Base-by-base conservation (phyloP, 2,797 vertebrate genomes). In the Spheniscus humboldti region DNA sequence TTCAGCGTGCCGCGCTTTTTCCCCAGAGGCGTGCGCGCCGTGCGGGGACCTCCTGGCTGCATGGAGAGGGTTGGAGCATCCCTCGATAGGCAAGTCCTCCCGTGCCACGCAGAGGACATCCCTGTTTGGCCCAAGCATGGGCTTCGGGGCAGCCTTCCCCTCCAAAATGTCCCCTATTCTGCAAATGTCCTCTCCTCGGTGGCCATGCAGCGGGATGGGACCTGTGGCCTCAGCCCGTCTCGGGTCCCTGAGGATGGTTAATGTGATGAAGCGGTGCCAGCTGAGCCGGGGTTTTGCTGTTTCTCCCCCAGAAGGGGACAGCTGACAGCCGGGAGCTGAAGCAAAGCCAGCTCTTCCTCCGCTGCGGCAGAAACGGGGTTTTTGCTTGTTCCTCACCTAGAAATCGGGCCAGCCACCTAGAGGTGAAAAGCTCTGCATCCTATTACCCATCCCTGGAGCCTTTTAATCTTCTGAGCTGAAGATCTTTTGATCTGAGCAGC, bases 381-480 rank as follows among this genome's bases (percentile, higher is more conserved):
- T 90, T 86, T 28, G 33, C 77, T 82, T 39, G 11, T 67, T 93
- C 53, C 83, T 89, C 86, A 80, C 90, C 91, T 86, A 90, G 94
- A 97, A 93, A 94, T 6, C 0, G 4, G 91, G 85, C 85, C 85
- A 90, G 69, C 33, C 74, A 96, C 94, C 94, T 63, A 43, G 81
- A 93, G 85, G 89, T 95, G 86, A 92, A 92, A 82, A 95, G 63
- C 86, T 82, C 72, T 93, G 87, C 95, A 90, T 95, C 78, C 83
- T 78, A 59, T 94, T 94, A 82, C 76, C 77, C 84, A 60, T 75
- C 93, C 78, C 83, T 2, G 5, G 75, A 94, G 95, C 86, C 22
- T 93, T 96, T 95, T 92, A 95, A 95, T 96, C 91, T 88, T 96
- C 83, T 67, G 89, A 94, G 87, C 95, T 71, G 90, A 90, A 85